Percentiles rank a stretch among this genome's conserved stretches.
Conservation (phyloP, 2,797 vertebrate species). For the Chaetophractus vellerosus region DNA sequence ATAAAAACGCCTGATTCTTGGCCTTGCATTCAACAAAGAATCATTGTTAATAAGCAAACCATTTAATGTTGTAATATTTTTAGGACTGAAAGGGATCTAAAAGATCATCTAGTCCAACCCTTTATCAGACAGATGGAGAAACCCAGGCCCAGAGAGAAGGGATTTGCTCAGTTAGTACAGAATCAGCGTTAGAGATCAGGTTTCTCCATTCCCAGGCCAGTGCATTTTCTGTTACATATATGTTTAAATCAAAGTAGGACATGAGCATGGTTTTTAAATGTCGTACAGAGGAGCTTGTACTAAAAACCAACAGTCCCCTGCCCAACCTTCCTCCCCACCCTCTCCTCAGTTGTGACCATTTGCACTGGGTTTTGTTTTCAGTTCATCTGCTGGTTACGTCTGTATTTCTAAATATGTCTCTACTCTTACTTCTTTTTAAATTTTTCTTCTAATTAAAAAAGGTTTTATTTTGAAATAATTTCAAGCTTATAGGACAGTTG, state of each 20-base stretch:
- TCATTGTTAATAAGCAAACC: not conserved
- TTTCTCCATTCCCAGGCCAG: not conserved
- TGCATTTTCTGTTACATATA: constrained; percentile 9
- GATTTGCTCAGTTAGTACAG: not conserved
- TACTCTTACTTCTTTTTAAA: not conserved
- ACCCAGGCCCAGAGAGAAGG: constrained; percentile 30
- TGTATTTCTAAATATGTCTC: constrained; percentile 35
- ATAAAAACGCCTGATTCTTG: constrained; percentile 55
- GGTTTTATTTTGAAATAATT: too few relatives aligned
- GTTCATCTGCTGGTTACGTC: not conserved
- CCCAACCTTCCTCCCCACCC: not conserved
- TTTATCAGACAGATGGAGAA: constrained; percentile 35
- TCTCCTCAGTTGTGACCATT: not conserved
- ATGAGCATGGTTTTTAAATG: constrained; percentile 58
- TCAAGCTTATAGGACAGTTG: too few relatives aligned
- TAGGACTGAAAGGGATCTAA: constrained; percentile 6
- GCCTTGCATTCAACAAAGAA: constrained; percentile 49
- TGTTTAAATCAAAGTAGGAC: constrained; percentile 63
- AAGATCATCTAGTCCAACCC: not conserved
- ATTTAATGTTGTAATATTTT: constrained; percentile 42
- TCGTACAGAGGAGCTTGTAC: not conserved
- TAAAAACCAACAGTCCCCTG: not conserved
- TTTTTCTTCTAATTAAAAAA: too few relatives aligned
- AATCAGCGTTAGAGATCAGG: not conserved
- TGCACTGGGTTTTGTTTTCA: constrained; percentile 40